Conservation (phyloP, 2,888 invertebrate species). For the Meandrusa payeni region DNA sequence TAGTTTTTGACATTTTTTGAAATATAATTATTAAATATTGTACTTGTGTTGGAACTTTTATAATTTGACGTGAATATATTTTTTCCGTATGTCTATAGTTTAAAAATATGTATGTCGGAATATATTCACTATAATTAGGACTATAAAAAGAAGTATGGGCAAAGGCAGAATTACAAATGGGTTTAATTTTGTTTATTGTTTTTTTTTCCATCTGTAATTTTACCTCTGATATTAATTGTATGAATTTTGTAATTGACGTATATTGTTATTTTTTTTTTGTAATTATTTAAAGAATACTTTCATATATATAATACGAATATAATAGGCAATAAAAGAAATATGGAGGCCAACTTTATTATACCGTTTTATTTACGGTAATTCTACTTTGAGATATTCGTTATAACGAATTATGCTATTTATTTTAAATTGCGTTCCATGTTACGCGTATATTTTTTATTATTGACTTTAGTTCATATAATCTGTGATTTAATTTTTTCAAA, state of each 20-base stretch:
- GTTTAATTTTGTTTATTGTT: neutral
- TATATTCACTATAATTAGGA: neutral
- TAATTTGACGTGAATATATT: neutral
- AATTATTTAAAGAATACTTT: too few species aligned
- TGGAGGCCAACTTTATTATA: too few species aligned
- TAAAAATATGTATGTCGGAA: slow-evolving; percentile 4
- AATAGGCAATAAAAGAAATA: too few species aligned
- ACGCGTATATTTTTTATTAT: neutral
- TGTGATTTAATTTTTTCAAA: slow-evolving; percentile 9
- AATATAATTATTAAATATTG: slow-evolving; percentile 1
- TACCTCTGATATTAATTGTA: too few species aligned
- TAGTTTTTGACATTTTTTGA: too few species aligned
- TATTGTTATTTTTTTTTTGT: too few species aligned
- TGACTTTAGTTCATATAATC: neutral
- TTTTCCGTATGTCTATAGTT: neutral
- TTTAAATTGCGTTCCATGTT: neutral
- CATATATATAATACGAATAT: too few species aligned
- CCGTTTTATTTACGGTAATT: neutral
- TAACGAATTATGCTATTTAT: neutral
- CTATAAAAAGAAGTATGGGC: neutral
- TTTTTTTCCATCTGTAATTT: too few species aligned
- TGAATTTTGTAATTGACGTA: too few species aligned
- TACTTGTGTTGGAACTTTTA: slow-evolving; percentile 1
- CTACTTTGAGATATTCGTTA: neutral
- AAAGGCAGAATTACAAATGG: neutral